phyloP scores from a whole-genome alignment of 2,888 invertebrate genomes.

The Pemphredon lugubris region DNA sequence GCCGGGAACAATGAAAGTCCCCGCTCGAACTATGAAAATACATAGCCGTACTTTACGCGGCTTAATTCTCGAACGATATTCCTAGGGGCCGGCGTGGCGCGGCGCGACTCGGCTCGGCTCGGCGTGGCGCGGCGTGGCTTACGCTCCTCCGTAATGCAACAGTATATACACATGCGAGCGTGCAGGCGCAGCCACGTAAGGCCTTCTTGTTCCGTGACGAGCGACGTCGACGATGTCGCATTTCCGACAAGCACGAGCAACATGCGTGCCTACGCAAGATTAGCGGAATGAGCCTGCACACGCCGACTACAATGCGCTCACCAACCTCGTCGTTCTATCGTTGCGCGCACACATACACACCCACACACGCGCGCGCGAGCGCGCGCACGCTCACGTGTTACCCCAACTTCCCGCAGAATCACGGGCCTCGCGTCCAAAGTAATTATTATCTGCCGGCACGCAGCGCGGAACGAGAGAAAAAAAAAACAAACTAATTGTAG shows the following conservation, averaged over 20 bases:
- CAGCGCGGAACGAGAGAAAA: conserved; percentile 25
- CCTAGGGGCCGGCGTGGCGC: no score
- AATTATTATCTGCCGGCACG: conserved; percentile 55
- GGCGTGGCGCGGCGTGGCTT: conserved; percentile 6
- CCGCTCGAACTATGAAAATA: conserved; percentile 28
- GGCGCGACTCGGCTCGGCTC: no score
- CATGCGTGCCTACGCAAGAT: conserved; percentile 70
- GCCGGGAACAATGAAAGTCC: conserved; percentile 3
- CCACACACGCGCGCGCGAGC: no score
- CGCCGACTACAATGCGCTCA: conserved; percentile 36
- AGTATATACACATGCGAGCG: conserved; percentile 1
- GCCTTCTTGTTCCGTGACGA: conserved; percentile 65
- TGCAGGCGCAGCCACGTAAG: conserved; percentile 48
- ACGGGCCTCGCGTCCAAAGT: conserved; percentile 36
- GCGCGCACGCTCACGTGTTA: conserved; percentile 31
- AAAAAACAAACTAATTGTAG: conserved; percentile 30
- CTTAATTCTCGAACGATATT: conserved; percentile 44
- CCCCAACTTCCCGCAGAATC: conserved; percentile 47
- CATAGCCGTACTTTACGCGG: conserved; percentile 21
- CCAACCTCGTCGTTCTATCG: conserved; percentile 6
- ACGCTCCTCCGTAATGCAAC: conserved; percentile 15
- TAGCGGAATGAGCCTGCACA: conserved; percentile 60
- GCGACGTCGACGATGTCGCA: conserved; percentile 66
- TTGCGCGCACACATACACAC: no score
- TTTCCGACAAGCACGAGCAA: conserved; percentile 65